Evolutionary conservation across 2,797 vertebrate species (phyloP), one percentile per base, ranked within the genome.

Genomic region (Eidolon dupreanum): DNA sequence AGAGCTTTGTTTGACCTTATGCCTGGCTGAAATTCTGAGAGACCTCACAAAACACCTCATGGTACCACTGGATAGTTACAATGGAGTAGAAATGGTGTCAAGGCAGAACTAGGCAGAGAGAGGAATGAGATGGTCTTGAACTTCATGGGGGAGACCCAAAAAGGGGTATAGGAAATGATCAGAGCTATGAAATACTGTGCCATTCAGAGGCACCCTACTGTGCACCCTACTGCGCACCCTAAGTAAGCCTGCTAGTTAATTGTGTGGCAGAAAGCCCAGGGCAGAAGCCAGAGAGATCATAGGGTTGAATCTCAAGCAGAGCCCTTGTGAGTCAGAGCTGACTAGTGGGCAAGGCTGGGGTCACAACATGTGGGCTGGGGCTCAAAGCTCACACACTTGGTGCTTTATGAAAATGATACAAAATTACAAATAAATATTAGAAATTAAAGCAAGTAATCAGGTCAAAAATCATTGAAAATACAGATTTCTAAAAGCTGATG

Each of bases 361-460:
- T 61, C 74, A 41, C 55, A 81, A 53, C 10, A 41, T 26, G 16
- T 61, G 26, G 22, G 16, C 28, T 6, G 15, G 3, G 11, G 20
- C 20, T 51, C 36, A 26, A 73, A 38, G 24, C 51, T 38, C 63
- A 59, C 15, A n/a, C 0, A 10, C 26, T 24, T 38, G 51, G 4
- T 26, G 19, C 63, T 22, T 31, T 22, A 75, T 68, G 38, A 77
- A 57, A 68, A 68, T 2, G 11, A 85, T 43, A 36, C 2, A 46
- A 66, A 55, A 75, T 43, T 28, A 43, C 10, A 65, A 75, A 20
- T 77, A 31, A 66, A 66, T 46, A 51, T 74, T 20, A 66, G 22
- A 92, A 92, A 77, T 46, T 24, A 31, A 57, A 68, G n/a, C 22
- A 78, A 49, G 68, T 84, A 49, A 49, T 49, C 49, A 41, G 10